These are phyloP conservation scores for Perdita meconis DNA, from an alignment of 2,888 invertebrate genomes.

Conservation along the genomic window DNA sequence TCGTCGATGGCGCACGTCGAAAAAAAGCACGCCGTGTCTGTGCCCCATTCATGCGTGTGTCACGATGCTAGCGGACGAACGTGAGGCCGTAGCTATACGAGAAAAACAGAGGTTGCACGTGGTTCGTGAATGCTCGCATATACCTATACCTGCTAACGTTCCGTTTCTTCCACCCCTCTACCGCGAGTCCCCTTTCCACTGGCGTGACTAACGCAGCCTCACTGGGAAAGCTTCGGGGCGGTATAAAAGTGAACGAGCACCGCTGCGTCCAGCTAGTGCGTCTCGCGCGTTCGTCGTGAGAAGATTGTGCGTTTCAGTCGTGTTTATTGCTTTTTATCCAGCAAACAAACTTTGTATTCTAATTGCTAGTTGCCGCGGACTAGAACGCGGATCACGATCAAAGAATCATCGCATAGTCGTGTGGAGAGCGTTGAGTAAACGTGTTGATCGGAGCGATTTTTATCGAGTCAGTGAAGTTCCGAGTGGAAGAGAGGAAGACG, in stretches of 20 bases:
- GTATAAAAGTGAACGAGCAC: conserved; percentile 75
- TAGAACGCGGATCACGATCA: conserved; percentile 3
- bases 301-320: background rate
- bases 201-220: conserved; percentile 44
- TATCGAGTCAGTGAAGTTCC: background rate
- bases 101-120: conserved; percentile 76
- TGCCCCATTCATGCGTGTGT: conserved; percentile 51
- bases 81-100: conserved; percentile 36
- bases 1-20: conserved; percentile 8
- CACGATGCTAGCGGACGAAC: conserved; percentile 44
- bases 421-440: background rate
- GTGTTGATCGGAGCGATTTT: background rate
- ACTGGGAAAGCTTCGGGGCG: conserved; percentile 38
- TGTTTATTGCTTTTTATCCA: background rate
- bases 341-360: background rate
- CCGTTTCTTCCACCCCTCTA: conserved; percentile 49
- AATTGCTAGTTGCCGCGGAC: background rate
- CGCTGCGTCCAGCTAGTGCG: conserved; percentile 70
- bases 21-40: conserved; percentile 26
- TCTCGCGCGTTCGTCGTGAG: conserved; percentile 55
- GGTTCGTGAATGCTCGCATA: conserved; percentile 75
- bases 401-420: conserved; percentile 17
- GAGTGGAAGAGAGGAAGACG: background rate
- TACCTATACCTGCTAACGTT: conserved; percentile 54
- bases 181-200: conserved; percentile 46